Evolutionary conservation across 30 jellyfish, hydroid and myxozoan species (phyloP), one percentile per base, ranked within the genome.

Genomic region (Mastigias papua): DNA sequence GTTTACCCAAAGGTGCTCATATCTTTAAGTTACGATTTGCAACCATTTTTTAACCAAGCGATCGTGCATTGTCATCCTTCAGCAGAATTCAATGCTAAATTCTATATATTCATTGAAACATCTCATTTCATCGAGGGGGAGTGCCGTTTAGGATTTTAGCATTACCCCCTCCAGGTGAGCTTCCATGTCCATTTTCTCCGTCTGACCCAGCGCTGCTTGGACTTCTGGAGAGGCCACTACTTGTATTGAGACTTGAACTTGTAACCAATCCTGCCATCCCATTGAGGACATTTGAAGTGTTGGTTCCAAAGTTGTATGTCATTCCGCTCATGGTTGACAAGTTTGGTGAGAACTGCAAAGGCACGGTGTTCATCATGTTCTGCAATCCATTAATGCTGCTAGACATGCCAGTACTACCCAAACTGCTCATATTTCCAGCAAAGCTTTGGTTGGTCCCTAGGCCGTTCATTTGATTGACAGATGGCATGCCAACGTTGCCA

Each of bases 201-300:
- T 90, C 97, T 9, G 97, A 90, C 5, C 97, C 97, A 37, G 97
- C 37, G 68, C 95, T 90, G 79, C 97, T 90, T 83, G 97, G 97
- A 71, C 95, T 90, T 22, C 97, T 65, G 49, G 95, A 90, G 17
- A 90, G 23, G 48, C 80, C 87, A 32, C 76, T 57, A 69, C 90
- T 77, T 22, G 93, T 34, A 57, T 72, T 90, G 79, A 82, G 60
- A 4, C 76, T 62, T 34, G 89, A 74, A 29, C 30, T 61, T 25
- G 95, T 84, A 2, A 81, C 91, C 17, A 90, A 90, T 34, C 97
- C 95, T 37, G 92, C 97, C 6, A 90, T 49, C 32, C 96, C 96
- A 67, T 80, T 78, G 6, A 61, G 37, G 28, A 87, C 91, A 26
- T 30, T 73, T 0, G 91, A 35, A 17, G 90, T 28, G 11, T 80